Base-by-base conservation (phyloP, 2,888 invertebrate species). In the Cotesia congregata region DNA sequence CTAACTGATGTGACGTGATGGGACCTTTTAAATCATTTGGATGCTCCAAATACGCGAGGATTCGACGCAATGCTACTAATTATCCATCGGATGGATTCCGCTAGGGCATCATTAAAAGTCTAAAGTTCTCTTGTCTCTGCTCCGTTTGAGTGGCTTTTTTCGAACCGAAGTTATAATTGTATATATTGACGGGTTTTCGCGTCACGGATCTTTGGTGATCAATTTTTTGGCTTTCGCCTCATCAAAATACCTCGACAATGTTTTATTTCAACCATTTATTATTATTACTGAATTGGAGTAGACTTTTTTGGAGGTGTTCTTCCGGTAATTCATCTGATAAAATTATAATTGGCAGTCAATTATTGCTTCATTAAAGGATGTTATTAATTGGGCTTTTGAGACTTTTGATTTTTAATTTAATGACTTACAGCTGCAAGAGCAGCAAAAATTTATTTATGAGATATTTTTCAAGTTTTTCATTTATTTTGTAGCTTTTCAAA, bases 21-120 rank as follows among this genome's bases (percentile, higher is more conserved):
- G 30, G 30, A 30, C 30, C 60, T 67, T 73, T 73, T 67, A 67
- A 73, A 73, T 73, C 67, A 59, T n/a, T 9, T 73, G 73, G 50
- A 59, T 50, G 50, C 50, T 50, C 59, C n/a, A 41, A 73, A 73
- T 73, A 73, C 73, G 73, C 67, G 73, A 62, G 20, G 61, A 65
- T 20, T 41, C 9, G n/a, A 64, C 20, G 20, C n/a, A 20, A 73
- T 15, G 30, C 67, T 6, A 67, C 73, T 73, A 73, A 73, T 73
- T 73, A 67, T 73, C 67, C 73, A n/a, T 41, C 67, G 65, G 50
- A 73, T 73, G 65, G 50, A 73, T 73, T 73, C 73, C 59, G 6
- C 17, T 17, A 12, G 15, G 62, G 15, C 62, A 50, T 72, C 72
- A 72, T 72, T 72, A 72, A 72, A 72, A 65, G 72, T 41, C 30